Evolutionary conservation across 2,113 vertebrate species (phyloP), one percentile per base, ranked within the genome.

Genomic region (Python bivittatus): DNA sequence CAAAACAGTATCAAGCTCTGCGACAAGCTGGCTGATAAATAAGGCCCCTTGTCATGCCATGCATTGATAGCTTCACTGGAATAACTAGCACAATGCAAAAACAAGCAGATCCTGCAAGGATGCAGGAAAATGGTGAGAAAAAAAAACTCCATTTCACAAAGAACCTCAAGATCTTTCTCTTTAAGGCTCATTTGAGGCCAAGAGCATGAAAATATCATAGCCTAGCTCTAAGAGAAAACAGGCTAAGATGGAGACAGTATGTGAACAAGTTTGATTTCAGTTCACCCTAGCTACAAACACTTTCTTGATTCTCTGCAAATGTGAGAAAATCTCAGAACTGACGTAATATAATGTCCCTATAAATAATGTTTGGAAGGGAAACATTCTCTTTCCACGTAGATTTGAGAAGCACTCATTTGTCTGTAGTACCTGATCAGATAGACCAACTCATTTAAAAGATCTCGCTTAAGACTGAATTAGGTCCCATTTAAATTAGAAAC

Each of bases 401-500:
- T 42, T 79, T 38, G 15, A 79, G 72, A 79, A 22, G 38, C 85
- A 56, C 60, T 56, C 85, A 91, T 54, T 87, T 87, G 60, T 61
- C 52, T 87, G 42, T 12, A 72, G 27, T 68, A 84, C 48, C n/a
- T 60, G 42, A 91, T 91, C 57, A 92, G 53, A 25, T 15, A 64
- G 22, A 23, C 9, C 29, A 54, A 68, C 38, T 48, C 54, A 33
- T 86, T 38, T 23, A 53, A 79, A 72, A 25, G 9, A 6, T 56
- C 7, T 48, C n/a, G 54, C 27, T 60, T 54, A 54, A 22, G 22
- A 89, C 1, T 64, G 29, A 84, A 5, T 61, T 29, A 10, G n/a
- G n/a, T 54, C 42, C 79, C 90, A 29, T 1, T 0, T 7, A 92
- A 92, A 27, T 91, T n/a, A 89, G 79, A 92, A 95, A 95, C 94